Base-by-base conservation (phyloP, 2,113 vertebrate species). In the Trogon surrucura region DNA sequence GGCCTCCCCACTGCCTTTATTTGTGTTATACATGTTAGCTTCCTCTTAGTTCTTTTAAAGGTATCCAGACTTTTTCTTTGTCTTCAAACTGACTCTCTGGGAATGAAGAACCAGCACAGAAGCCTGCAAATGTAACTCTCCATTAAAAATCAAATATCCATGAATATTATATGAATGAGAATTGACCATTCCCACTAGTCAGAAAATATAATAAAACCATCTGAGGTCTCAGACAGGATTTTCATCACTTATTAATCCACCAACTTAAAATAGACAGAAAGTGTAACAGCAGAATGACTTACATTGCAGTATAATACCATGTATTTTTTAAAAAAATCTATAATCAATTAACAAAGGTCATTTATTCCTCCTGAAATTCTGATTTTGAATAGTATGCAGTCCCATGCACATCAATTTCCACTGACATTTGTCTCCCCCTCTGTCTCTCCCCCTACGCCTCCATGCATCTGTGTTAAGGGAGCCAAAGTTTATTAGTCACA, bases 131-230 rank as follows among this genome's bases (percentile, higher is more conserved):
- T 87, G n/a, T 69, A 97, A 94, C 96, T 98, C 96, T 93, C 97
- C 94, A 97, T 98, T 98, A 97, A 97, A 98, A 98, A 98, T 98
- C 94, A 97, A 98, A 95, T 94, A 95, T 70, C 88, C 95, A 98
- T 98, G 98, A 98, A 98, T 98, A 98, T 98, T 98, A 97, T 97
- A 98, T 98, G 97, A 98, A 96, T 97, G 95, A 97, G 95, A 97
- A 77, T 85, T 98, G 97, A 96, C 88, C 54, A 91, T 97, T 98
- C 80, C 89, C 84, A 78, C 94, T 96, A 98, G 97, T 96, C 67
- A 96, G 93, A 96, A 89, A 92, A 83, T 85, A 87, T 36, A 81
- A 82, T 97, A 95, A 97, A 98, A 58, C 10, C 84, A 95, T 38
- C 62, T 83, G 94, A 94, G 47, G 93, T 93, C 64, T 89, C 10